A percentile compares a stretch with the other conserved stretches of the same genome.
These are phyloP conservation scores for Hyposoter dolosus DNA, from an alignment of 2,888 invertebrate genomes.

Conservation along the genomic window DNA sequence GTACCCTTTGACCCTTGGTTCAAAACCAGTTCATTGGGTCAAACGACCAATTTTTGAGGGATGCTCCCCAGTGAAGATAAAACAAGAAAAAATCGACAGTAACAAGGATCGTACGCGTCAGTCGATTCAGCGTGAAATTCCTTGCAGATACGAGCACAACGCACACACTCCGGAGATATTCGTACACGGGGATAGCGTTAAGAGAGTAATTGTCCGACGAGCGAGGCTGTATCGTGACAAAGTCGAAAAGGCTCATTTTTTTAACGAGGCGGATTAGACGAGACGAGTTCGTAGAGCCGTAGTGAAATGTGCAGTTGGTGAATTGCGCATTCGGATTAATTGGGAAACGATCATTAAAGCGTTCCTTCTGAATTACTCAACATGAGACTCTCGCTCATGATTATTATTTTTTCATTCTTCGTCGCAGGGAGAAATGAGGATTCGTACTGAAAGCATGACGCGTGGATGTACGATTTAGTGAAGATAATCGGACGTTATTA, in stretches of 20 bases:
- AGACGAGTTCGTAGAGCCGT: background rate
- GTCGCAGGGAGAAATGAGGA: background rate
- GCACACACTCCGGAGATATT: background rate
- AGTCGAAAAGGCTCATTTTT: conserved; percentile 42
- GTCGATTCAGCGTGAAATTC: conserved; percentile 16
- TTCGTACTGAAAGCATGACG: background rate
- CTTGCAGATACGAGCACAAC: background rate
- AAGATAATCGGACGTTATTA: conserved; percentile 48
- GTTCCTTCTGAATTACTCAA: conserved; percentile 26
- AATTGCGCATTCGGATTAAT: conserved; percentile 46
- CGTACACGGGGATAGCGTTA: conserved; percentile 17
- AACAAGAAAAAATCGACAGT: background rate
- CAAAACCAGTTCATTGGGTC: background rate
- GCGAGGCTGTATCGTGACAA: conserved; percentile 57
- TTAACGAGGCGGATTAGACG: conserved; percentile 45
- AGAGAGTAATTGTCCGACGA: conserved; percentile 59
- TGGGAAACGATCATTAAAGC: conserved; percentile 54
- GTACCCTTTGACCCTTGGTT: background rate
- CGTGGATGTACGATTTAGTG: conserved; percentile 11
- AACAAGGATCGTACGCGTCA: conserved; percentile 4
- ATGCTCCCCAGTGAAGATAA: background rate
- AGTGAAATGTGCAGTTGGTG: conserved; percentile 22
- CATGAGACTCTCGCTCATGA: background rate
- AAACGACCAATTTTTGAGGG: background rate
- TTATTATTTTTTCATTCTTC: background rate